Base-by-base conservation (phyloP, 2,113 vertebrate species). In the Accipiter cooperii region DNA sequence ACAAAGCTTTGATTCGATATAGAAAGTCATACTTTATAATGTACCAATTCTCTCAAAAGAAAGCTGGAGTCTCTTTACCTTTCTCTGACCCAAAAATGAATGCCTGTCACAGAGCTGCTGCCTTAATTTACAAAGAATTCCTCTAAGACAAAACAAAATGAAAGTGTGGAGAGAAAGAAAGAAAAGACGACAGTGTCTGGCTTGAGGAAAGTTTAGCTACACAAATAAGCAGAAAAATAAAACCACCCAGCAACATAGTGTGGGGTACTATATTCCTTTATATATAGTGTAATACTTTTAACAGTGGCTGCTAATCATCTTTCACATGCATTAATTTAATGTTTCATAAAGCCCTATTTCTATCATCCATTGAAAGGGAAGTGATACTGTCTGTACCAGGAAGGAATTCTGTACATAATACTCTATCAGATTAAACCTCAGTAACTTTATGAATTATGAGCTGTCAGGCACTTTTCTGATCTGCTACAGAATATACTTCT, bases 401-500 rank as follows among this genome's bases (percentile, higher is more conserved):
- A 95, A 84, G 82, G 79, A 94, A 97, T 96, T 97, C 87, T 93
- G 97, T 97, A 98, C 98, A 98, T 98, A 97, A 97, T 98, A 98
- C 98, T 98, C 97, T 95, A 97, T 96, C 97, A 98, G 97, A 97
- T 98, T 97, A 98, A 97, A 97, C 90, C 93, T 97, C 96, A 88
- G 97, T 97, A 97, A 98, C 93, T 96, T 95, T 77, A 97, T 98
- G 97, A 98, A 98, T 98, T 98, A 98, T 96, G 98, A 98, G 87
- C 98, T 98, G 98, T 97, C 98, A 98, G 92, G 96, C 93, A 96
- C 95, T 98, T 97, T 95, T 95, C 98, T 98, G 97, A 98, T 98
- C 95, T 97, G 97, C 98, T 97, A 97, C 96, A 98, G 97, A 98
- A 98, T 97, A 98, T 93, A 97, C 95, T 98, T 98, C 98, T 98